Conservation (phyloP, 2,797 vertebrate species). For the Dipus sagitta region DNA sequence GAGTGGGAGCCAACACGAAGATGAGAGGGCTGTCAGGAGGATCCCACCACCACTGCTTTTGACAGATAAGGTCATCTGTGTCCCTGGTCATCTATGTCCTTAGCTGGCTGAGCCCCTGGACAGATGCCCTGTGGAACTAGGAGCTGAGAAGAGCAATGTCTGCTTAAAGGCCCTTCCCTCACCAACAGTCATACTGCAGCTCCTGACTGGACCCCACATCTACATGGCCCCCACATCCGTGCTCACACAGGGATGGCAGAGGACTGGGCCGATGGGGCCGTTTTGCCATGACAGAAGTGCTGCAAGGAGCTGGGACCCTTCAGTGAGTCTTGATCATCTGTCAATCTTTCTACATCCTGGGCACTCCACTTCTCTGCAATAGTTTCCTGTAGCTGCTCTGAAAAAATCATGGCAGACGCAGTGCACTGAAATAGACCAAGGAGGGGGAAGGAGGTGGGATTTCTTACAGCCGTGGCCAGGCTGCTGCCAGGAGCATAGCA, state of each 20-base stretch:
- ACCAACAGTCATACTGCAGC: accelerated
- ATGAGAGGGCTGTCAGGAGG: no score
- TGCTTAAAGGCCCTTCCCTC: no score
- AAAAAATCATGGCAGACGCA: neutral
- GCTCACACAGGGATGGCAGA: no score
- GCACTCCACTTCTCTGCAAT: neutral
- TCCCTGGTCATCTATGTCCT: neutral
- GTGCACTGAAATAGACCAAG: neutral
- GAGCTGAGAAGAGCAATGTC: accelerated
- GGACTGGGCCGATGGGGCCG: no score
- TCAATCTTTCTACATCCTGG: neutral
- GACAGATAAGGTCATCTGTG: neutral
- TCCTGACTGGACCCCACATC: accelerated
- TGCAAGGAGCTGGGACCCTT: neutral
- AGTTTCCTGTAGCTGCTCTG: neutral
- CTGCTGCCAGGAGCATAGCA: accelerated
- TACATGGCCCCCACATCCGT: accelerated
- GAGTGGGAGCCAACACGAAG: accelerated
- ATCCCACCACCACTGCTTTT: accelerated
- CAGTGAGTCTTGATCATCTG: accelerated
- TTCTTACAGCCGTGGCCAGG: neutral
- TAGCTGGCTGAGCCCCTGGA: neutral
- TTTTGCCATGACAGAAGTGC: neutral
- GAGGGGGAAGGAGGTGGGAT: accelerated
- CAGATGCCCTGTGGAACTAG: accelerated